Evolutionary conservation across 2,797 vertebrate genomes (phyloP).

Genomic region (Parauchenoglanis punctatus): DNA sequence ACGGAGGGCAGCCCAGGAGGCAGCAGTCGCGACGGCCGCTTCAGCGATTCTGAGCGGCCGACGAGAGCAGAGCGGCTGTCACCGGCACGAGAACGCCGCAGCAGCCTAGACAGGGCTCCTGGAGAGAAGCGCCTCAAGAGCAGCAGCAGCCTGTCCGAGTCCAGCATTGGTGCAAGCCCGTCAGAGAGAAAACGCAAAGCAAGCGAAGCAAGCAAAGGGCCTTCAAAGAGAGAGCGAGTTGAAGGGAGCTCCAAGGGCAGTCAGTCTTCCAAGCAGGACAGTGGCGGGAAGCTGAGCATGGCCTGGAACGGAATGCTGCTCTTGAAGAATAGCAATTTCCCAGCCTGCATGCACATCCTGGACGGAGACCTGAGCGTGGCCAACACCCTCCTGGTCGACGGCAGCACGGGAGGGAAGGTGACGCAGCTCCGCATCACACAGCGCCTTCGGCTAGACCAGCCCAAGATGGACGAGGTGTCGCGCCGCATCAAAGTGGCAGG

Average conservation of each 20-base stretch:
- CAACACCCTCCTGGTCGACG: conserved; percentile 88
- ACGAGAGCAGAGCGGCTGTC: conserved; percentile 83
- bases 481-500: conserved; percentile 98
- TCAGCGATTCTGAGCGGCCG: conserved; percentile 88
- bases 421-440: conserved; percentile 98
- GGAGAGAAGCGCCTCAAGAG: conserved; percentile 78
- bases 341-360: conserved; percentile 96
- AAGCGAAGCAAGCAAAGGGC: conserved; percentile 82
- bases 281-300: conserved; percentile 81
- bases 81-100: conserved; percentile 80
- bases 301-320: conserved; percentile 98
- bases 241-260: conserved; percentile 73
- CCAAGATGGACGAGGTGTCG: conserved; percentile 97
- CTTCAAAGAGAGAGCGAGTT: conserved; percentile 79
- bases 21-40: conserved; percentile 86
- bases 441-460: conserved; percentile 96
- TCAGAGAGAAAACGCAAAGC: conserved; percentile 77
- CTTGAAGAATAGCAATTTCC: conserved; percentile 98
- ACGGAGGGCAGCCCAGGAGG: conserved; percentile 88
- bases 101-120: conserved; percentile 82
- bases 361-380: conserved; percentile 92
- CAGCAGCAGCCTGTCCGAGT: conserved; percentile 67
- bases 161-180: conserved; percentile 51
- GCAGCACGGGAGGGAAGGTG: conserved; percentile 86
- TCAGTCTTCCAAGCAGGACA: conserved; percentile 72